phyloP scores from a whole-genome alignment of 1,140 invertebrate species.

The Neodiprion lecontei region DNA sequence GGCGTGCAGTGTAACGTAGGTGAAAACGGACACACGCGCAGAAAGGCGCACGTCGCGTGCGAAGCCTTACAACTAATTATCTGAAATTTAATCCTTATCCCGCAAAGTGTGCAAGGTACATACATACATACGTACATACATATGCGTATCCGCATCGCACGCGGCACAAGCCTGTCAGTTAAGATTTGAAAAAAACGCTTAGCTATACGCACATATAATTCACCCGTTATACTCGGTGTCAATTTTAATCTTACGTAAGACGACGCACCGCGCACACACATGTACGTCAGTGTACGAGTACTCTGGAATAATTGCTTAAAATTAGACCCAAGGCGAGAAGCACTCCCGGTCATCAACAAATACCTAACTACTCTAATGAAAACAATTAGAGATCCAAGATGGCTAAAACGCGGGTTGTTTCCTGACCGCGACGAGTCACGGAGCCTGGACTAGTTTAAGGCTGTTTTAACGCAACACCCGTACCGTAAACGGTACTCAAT shows the following conservation, averaged over 20 bases:
- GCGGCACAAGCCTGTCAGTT: not conserved
- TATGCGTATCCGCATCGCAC: not conserved
- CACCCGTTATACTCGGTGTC: not conserved
- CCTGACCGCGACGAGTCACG: not conserved
- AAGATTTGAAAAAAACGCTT: not conserved
- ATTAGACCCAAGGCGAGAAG: too few relatives aligned
- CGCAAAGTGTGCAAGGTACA: not conserved
- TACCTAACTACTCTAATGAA: not conserved
- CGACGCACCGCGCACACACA: too few relatives aligned
- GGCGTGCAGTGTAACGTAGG: not conserved
- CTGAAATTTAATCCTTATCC: not conserved
- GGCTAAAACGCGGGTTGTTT: not conserved
- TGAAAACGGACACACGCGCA: not conserved
- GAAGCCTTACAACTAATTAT: constrained; percentile 1
- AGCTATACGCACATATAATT: not conserved
- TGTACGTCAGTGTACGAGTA: too few relatives aligned
- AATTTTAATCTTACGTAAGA: too few relatives aligned
- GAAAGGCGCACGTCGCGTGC: not conserved
- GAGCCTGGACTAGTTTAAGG: not conserved
- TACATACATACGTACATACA: too few relatives aligned
- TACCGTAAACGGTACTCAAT: too few relatives aligned
- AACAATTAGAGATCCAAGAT: not conserved
- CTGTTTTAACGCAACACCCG: not conserved
- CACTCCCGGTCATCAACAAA: not conserved
- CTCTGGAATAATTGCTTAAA: too few relatives aligned